Conservation (phyloP, 1,140 invertebrate species). For the Rhopalosiphum maidis region DNA sequence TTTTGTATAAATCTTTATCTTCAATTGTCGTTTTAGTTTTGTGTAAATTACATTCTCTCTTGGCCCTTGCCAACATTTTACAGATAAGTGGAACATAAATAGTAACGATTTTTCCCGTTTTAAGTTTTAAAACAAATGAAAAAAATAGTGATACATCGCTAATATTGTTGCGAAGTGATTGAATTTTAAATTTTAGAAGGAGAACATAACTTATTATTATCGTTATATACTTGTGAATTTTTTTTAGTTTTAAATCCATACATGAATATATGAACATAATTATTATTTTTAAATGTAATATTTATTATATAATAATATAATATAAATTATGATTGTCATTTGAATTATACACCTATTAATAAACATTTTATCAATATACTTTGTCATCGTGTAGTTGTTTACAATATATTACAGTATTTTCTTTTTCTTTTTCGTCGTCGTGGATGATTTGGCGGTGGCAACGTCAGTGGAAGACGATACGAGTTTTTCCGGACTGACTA, state of each 20-base stretch:
- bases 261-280: neutral
- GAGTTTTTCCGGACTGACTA: neutral
- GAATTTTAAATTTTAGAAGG: conserved; percentile 19
- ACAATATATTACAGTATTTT: neutral
- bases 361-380: neutral
- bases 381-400: neutral
- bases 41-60: neutral
- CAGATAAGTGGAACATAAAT: neutral
- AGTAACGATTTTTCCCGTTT: neutral
- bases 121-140: neutral
- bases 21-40: neutral
- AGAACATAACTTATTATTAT: conserved; percentile 3
- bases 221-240: neutral
- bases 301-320: conserved; percentile 6
- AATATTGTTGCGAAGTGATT: neutral
- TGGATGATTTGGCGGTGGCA: neutral
- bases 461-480: neutral
- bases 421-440: neutral
- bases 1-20: neutral
- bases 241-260: neutral
- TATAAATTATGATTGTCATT: conserved; percentile 44
- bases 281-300: conserved; percentile 32
- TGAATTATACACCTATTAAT: conserved; percentile 40
- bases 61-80: neutral
- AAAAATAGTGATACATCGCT: conserved; percentile 5